Evolutionary conservation across 2,888 invertebrate genomes (phyloP), one percentile per base, ranked within the genome.

Genomic region (Andrena marginata): DNA sequence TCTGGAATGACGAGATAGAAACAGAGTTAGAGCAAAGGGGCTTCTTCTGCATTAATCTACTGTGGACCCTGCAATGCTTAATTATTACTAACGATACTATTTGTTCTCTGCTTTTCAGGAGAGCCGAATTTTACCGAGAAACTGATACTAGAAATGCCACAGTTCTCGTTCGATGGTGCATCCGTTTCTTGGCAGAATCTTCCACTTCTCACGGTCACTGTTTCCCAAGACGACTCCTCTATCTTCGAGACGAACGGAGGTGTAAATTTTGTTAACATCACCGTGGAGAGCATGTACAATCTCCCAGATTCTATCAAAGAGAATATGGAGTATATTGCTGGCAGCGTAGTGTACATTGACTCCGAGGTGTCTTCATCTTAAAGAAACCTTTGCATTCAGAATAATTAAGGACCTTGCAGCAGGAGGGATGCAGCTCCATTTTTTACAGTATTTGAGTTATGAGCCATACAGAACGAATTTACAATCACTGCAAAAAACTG

Each of bases 241-340:
- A 59, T 89, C 48, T 85, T 87, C 10, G 67, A 78, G 3, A 13
- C 60, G 7, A 70, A 87, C 8, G 65, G 62, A 7, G 42, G 51
- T 1, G 63, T 86, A 0, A 92, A 93, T 80, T 87, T 88, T 77
- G 56, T 93, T 3, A 88, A 74, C 16, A 77, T 93, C 26, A 93
- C 92, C 0, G 71, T 93, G 0, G 93, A 93, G 69, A 92, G 90
- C 51, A 89, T 93, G 59, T 88, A 91, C 62, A 92, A 93, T 79
- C 65, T 81, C 5, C 91, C 91, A 7, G 49, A 69, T 33, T 78
- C 54, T 7, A 92, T 91, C 42, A 84, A 67, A 10, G 77, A 89
- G 0, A 77, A 82, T 60, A 69, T 80, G 31, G 87, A 91, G 10
- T 92, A 91, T 62, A 88, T 85, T 82, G 89, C 84, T 29, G 89